Evolutionary conservation across 2,113 vertebrate species (phyloP).

Genomic region (Pelobates fuscus): DNA sequence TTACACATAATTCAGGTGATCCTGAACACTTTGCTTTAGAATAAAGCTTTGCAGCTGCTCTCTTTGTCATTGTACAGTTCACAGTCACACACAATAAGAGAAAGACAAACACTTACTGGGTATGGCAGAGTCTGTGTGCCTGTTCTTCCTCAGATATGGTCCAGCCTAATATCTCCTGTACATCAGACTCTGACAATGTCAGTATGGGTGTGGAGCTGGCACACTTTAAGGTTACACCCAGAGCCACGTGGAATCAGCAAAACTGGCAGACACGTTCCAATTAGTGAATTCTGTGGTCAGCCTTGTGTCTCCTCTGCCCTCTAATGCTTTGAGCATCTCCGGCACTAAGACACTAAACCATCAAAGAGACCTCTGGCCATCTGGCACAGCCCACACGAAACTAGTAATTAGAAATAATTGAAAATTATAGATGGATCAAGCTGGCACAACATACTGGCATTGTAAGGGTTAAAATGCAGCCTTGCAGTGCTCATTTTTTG

Average conservation of each 20-base stretch:
- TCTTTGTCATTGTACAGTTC: background rate
- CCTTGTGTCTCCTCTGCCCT: background rate
- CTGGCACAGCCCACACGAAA: background rate
- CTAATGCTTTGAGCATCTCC: background rate
- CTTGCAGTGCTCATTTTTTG: background rate
- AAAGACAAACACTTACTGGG: constrained; percentile 23
- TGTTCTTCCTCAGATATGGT: constrained; percentile 8
- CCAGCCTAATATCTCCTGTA: constrained; percentile 22
- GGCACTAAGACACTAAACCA: no score
- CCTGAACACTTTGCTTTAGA: no score
- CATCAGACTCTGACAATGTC: constrained; percentile 35
- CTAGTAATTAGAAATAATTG: background rate
- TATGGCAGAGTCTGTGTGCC: constrained; percentile 1
- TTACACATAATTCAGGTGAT: no score
- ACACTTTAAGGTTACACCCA: constrained; percentile 38
- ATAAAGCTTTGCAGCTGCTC: no score
- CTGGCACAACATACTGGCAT: background rate
- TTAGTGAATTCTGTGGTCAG: constrained; percentile 20
- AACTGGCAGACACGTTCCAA: constrained; percentile 16
- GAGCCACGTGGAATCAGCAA: constrained; percentile 43
- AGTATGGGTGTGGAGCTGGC: constrained; percentile 18
- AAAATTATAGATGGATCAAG: background rate
- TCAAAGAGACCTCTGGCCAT: background rate
- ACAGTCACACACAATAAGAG: background rate
- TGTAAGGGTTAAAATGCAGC: background rate